Percentiles rank a stretch among this genome's conserved stretches.
Evolutionary conservation across 2,888 invertebrate genomes (phyloP).

Genomic region (Vanessa cardui): DNA sequence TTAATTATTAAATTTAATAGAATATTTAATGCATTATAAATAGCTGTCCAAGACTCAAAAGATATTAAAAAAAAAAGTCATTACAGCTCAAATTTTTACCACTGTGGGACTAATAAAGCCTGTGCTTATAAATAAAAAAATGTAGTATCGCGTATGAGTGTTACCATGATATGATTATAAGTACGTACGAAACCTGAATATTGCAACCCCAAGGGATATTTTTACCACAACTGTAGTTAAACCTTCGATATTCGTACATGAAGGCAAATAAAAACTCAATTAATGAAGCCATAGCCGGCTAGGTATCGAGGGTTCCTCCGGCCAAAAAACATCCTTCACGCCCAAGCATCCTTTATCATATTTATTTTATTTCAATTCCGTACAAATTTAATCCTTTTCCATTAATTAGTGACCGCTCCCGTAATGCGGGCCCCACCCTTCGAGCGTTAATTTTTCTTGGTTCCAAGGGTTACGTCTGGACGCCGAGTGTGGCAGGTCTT

Average conservation of each 20-base stretch:
- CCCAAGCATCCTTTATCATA: slow-evolving; percentile 76
- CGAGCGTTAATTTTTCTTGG: slow-evolving; percentile 78
- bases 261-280: slow-evolving; percentile 45
- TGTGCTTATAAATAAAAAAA: too few species aligned
- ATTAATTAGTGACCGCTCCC: slow-evolving; percentile 81
- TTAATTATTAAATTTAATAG: too few species aligned
- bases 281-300: slow-evolving; percentile 45
- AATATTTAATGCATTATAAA: too few species aligned
- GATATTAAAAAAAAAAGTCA: too few species aligned
- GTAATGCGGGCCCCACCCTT: slow-evolving; percentile 68
- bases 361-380: slow-evolving; percentile 83
- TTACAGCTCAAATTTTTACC: too few species aligned
- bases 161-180: too few species aligned
- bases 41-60: too few species aligned
- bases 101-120: too few species aligned
- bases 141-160: too few species aligned
- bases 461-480: slow-evolving; percentile 49
- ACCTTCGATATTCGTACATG: slow-evolving; percentile 5
- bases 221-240: too few species aligned
- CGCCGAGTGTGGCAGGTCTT: slow-evolving; percentile 27
- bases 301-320: slow-evolving; percentile 60
- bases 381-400: slow-evolving; percentile 83
- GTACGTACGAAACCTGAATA: too few species aligned
- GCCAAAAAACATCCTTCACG: slow-evolving; percentile 48
- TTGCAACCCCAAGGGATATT: too few species aligned